Evolutionary conservation across 2,888 invertebrate genomes (phyloP).

Genomic region (Amblyteles armatorius): DNA sequence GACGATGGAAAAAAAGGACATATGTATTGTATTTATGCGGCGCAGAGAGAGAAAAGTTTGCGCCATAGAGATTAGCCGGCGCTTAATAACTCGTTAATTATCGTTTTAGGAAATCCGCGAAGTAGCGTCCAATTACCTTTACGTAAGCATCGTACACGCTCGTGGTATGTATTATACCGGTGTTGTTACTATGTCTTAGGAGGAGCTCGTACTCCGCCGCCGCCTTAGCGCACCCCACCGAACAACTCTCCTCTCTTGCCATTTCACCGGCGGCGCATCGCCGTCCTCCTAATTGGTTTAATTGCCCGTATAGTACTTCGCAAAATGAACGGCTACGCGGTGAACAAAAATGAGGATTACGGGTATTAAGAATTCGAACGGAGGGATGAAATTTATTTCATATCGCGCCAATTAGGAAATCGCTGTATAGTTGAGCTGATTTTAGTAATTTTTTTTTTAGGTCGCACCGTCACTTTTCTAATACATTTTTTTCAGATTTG

Average conservation of each 20-base stretch:
- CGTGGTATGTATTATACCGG: slow-evolving; percentile 73
- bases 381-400: slow-evolving; percentile 29
- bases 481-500: neutral
- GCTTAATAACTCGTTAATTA: slow-evolving; percentile 85
- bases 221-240: slow-evolving; percentile 16
- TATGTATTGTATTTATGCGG: slow-evolving; percentile 28
- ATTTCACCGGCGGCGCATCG: slow-evolving; percentile 61
- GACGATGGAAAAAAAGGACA: slow-evolving; percentile 69
- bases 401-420: slow-evolving; percentile 53
- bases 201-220: slow-evolving; percentile 38
- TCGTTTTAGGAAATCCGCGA: slow-evolving; percentile 84
- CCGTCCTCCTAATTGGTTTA: slow-evolving; percentile 83
- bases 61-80: slow-evolving; percentile 74
- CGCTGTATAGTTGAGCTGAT: slow-evolving; percentile 38
- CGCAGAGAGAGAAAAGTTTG: slow-evolving; percentile 25
- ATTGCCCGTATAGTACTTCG: slow-evolving; percentile 78
- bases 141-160: slow-evolving; percentile 80
- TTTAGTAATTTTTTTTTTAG: slow-evolving; percentile 33
- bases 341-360: slow-evolving; percentile 45
- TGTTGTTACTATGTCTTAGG: slow-evolving; percentile 33
- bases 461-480: neutral
- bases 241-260: slow-evolving; percentile 42
- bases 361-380: slow-evolving; percentile 35
- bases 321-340: slow-evolving; percentile 70
- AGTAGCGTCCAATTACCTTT: slow-evolving; percentile 82